Evolutionary conservation across 2,113 vertebrate genomes (phyloP).

Genomic region (Paracanthobrama guichenoti): DNA sequence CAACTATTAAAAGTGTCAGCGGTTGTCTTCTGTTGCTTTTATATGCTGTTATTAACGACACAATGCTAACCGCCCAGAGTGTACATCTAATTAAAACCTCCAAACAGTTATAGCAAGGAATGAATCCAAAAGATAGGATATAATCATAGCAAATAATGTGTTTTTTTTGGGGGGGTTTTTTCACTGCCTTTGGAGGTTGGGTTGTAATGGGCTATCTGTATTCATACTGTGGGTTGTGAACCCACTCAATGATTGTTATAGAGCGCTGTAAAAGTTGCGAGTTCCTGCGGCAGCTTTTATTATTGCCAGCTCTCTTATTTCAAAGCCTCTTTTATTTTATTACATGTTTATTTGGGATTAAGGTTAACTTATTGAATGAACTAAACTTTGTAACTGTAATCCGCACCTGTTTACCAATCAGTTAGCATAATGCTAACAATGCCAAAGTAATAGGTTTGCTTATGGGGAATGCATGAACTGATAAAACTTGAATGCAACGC

Average conservation of each 20-base stretch:
- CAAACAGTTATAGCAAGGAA: conserved; percentile 71
- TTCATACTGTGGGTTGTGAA: conserved; percentile 67
- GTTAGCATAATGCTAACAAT: background rate
- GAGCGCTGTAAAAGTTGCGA: conserved; percentile 60
- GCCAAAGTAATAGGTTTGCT: background rate
- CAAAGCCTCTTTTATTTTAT: conserved; percentile 40
- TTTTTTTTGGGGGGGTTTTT: conserved; percentile 58
- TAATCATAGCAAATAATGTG: conserved; percentile 75
- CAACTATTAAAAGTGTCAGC: conserved; percentile 81
- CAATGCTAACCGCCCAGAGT: conserved; percentile 63
- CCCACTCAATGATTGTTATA: conserved; percentile 60
- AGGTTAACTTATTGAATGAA: conserved; percentile 26
- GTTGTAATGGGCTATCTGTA: conserved; percentile 55
- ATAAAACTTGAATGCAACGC: background rate
- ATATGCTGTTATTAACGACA: conserved; percentile 78
- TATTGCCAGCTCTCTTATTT: conserved; percentile 21
- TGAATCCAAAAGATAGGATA: conserved; percentile 71
- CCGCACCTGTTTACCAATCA: background rate
- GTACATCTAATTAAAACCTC: conserved; percentile 75
- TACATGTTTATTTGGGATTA: conserved; percentile 42
- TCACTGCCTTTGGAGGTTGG: conserved; percentile 61
- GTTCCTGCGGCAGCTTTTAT: conserved; percentile 48
- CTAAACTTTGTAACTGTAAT: background rate
- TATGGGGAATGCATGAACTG: background rate
- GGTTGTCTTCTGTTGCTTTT: conserved; percentile 76